A percentile compares a stretch with the other conserved stretches of the same genome.
Conservation (phyloP, 2,888 invertebrate genomes). For the Ashinkailepas kermadecensis region DNA sequence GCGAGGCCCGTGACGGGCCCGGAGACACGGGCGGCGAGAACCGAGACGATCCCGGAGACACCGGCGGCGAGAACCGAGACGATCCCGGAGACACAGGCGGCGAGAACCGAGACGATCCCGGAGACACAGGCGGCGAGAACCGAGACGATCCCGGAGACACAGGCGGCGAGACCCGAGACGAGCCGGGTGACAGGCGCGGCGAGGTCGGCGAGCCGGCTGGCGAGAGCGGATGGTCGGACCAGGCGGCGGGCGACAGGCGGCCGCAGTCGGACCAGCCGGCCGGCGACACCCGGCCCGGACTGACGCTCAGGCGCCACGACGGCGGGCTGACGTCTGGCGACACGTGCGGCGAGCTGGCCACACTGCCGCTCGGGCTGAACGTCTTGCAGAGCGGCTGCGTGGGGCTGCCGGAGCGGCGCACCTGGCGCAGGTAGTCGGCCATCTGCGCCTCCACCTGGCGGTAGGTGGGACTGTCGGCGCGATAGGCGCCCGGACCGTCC, state of each 20-base stretch:
- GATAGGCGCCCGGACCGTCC: background rate
- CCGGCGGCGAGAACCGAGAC: background rate
- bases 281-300: no score
- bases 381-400: background rate
- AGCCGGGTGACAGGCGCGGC: background rate
- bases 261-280: background rate
- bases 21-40: background rate
- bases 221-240: background rate
- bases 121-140: background rate
- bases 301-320: background rate
- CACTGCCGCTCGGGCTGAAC: slow-evolving; percentile 13
- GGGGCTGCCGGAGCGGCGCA: background rate
- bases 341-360: slow-evolving; percentile 8
- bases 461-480: slow-evolving; percentile 21
- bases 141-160: background rate
- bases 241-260: background rate
- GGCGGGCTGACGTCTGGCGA: slow-evolving; percentile 17
- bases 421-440: slow-evolving; percentile 3
- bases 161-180: background rate
- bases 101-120: background rate
- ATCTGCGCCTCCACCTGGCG: slow-evolving; percentile 8
- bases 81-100: background rate
- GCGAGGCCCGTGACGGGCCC: no score
- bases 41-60: background rate
- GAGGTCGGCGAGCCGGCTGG: background rate